Percentiles rank a stretch among this genome's conserved stretches.
phyloP scores from a whole-genome alignment of 2,797 vertebrate genomes.

The Anguilla pacifica region DNA sequence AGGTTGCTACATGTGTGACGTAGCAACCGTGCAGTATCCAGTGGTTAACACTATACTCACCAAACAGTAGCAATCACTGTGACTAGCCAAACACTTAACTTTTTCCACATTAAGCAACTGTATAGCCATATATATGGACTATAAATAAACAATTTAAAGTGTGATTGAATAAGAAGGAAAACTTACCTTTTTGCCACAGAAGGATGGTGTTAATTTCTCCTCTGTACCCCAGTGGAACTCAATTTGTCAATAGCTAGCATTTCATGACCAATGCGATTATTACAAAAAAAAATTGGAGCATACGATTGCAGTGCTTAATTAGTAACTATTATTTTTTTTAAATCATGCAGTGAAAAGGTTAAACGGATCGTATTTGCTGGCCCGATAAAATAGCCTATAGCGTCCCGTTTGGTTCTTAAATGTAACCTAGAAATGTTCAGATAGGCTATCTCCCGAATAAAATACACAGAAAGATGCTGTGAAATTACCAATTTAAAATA shows the following conservation, averaged over 20 bases:
- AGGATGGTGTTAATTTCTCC: background rate
- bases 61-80: slow-evolving; percentile 6
- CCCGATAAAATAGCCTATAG: background rate
- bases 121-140: background rate
- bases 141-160: background rate
- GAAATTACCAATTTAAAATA: background rate
- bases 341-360: background rate
- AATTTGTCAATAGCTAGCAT: slow-evolving; percentile 18
- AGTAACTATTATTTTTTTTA: background rate
- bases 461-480: background rate
- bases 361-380: background rate
- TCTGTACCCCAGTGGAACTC: background rate
- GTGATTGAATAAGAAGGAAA: background rate
- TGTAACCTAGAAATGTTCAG: background rate
- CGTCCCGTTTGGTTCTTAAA: background rate
- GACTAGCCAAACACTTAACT: background rate
- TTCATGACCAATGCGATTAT: background rate
- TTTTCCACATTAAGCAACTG: background rate
- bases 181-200: slow-evolving; percentile 28
- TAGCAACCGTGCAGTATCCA: background rate
- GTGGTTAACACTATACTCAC: slow-evolving; percentile 18
- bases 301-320: background rate
- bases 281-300: background rate
- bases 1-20: background rate
- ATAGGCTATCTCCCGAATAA: background rate